These are phyloP conservation scores for Quadroppia sp. DNA, from an alignment of 2,888 invertebrate species.

Conservation along the genomic window DNA sequence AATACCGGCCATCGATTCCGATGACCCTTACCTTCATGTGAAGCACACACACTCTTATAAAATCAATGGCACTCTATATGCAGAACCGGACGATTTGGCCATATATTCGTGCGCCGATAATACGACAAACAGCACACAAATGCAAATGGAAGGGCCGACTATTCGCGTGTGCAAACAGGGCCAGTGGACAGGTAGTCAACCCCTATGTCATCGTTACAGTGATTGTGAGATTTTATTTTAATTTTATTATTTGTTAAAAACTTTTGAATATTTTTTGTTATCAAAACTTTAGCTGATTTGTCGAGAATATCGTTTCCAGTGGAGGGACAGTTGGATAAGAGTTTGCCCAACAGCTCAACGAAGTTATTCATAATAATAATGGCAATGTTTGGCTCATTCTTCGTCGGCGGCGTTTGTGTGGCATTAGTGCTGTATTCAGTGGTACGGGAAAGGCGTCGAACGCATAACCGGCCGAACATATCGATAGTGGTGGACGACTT, in stretches of 20 bases:
- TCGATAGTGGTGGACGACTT: not conserved
- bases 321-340: not conserved
- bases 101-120: not conserved
- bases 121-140: not conserved
- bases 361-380: not conserved
- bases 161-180: not conserved
- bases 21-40: not conserved
- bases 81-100: not conserved
- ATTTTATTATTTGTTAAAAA: not conserved
- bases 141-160: not conserved
- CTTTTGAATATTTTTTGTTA: too few relatives aligned
- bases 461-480: not conserved
- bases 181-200: constrained; percentile 11
- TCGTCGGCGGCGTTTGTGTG: not conserved
- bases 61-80: not conserved
- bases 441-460: too few relatives aligned
- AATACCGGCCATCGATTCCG: not conserved
- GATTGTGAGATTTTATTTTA: not conserved
- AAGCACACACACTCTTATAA: not conserved
- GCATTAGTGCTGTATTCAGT: not conserved
- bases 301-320: too few relatives aligned
- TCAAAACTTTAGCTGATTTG: too few relatives aligned
- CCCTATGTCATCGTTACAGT: not conserved
- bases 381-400: constrained; percentile 17
- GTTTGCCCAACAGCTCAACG: not conserved